Percentiles rank a stretch among this genome's conserved stretches.
Conservation (phyloP, 2,113 vertebrate species). For the Grantiella picta region DNA sequence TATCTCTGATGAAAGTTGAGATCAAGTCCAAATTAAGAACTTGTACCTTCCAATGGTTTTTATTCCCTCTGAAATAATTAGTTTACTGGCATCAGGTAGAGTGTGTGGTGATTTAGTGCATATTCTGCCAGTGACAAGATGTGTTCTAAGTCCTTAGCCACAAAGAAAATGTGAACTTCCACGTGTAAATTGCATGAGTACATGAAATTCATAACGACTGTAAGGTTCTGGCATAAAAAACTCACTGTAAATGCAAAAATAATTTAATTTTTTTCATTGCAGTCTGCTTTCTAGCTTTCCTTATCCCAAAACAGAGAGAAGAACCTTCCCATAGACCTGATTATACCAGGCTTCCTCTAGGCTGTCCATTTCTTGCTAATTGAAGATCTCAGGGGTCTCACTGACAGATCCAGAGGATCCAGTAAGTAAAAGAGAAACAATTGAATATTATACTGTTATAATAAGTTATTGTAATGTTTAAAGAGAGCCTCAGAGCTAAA, state of each 20-base stretch:
- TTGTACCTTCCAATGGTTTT: neutral
- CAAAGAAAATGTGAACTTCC: neutral
- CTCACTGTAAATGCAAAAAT: neutral
- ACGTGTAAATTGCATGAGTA: accelerated
- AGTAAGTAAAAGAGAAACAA: neutral
- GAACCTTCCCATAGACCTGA: neutral
- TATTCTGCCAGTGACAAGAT: neutral
- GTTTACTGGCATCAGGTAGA: neutral
- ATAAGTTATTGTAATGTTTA: neutral
- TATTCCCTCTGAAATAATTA: neutral
- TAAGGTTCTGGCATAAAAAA: neutral
- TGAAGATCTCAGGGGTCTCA: neutral
- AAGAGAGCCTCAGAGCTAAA: neutral
- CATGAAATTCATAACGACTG: neutral
- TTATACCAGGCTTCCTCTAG: neutral
- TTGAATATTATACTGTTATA: neutral
- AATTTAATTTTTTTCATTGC: neutral
- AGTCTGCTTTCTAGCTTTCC: neutral
- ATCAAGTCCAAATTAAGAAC: neutral
- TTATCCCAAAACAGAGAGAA: neutral
- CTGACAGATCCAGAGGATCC: neutral
- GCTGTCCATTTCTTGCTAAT: neutral
- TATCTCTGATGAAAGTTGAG: neutral
- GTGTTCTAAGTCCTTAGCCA: neutral
- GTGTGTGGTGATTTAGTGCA: neutral